These are phyloP conservation scores for Conopomorpha cramerella DNA, from an alignment of 1,140 invertebrate species.

Conservation along the genomic window DNA sequence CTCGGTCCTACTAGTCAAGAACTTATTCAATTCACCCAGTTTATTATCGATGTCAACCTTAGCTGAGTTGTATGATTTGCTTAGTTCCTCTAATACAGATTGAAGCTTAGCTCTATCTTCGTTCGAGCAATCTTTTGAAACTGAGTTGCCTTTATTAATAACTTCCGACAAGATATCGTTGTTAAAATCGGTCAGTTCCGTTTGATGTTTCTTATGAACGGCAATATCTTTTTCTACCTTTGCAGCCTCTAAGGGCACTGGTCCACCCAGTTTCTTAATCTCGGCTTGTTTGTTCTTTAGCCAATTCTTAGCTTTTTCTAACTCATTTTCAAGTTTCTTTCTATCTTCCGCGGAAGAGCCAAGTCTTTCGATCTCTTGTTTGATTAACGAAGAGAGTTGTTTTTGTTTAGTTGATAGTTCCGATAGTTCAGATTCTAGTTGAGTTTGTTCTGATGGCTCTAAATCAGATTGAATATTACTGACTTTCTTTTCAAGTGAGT, in stretches of 20 bases:
- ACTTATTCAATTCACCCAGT: conserved; percentile 71
- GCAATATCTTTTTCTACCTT: conserved; percentile 80
- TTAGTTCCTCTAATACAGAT: conserved; percentile 68
- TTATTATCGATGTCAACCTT: conserved; percentile 76
- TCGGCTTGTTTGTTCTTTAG: conserved; percentile 76
- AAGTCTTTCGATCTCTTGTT: conserved; percentile 73
- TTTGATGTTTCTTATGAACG: conserved; percentile 73
- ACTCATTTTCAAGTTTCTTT: conserved; percentile 75
- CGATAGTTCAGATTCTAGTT: conserved; percentile 69
- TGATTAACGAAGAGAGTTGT: conserved; percentile 71
- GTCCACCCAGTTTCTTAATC: conserved; percentile 74
- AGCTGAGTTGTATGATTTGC: conserved; percentile 70
- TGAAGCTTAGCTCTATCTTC: conserved; percentile 70
- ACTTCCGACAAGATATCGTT: conserved; percentile 76
- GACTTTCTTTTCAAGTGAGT: conserved; percentile 81
- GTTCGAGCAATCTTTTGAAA: conserved; percentile 81
- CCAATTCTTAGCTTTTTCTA: conserved; percentile 80
- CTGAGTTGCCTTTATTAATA: conserved; percentile 72
- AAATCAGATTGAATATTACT: conserved; percentile 83
- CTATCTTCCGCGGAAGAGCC: conserved; percentile 69
- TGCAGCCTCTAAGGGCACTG: conserved; percentile 71
- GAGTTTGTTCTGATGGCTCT: conserved; percentile 76
- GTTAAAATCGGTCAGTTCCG: conserved; percentile 78
- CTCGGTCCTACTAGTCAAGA: conserved; percentile 74
- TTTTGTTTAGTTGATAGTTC: conserved; percentile 73